Percentiles rank a stretch among this genome's conserved stretches.
Conservation (phyloP, 2,113 vertebrate species). For the Neopipo cinnamomea region DNA sequence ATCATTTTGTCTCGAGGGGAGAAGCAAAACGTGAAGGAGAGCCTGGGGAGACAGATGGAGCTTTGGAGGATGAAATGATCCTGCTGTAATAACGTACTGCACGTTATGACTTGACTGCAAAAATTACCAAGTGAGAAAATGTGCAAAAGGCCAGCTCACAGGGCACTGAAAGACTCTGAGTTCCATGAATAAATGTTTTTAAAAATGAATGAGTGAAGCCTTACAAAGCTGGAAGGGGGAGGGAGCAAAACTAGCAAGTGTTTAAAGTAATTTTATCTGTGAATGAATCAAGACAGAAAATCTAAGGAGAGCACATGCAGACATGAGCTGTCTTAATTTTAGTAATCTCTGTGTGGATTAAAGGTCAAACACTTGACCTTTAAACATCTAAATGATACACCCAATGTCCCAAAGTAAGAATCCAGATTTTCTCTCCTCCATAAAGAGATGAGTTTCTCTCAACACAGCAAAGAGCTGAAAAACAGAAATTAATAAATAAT, state of each 20-base stretch:
- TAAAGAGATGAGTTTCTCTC: neutral
- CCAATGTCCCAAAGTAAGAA: neutral
- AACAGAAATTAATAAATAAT: neutral
- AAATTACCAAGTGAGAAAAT: neutral
- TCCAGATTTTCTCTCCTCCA: neutral
- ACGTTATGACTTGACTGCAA: neutral
- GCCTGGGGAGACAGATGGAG: neutral
- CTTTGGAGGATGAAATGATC: neutral
- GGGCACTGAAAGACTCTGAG: neutral
- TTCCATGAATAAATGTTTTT: neutral
- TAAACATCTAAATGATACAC: neutral
- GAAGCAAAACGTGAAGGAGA: neutral
- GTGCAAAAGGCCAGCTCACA: neutral
- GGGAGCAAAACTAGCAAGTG: neutral
- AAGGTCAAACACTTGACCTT: neutral
- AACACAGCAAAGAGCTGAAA: neutral
- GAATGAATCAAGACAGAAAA: neutral
- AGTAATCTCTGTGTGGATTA: neutral
- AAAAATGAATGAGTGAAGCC: neutral
- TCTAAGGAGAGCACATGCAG: neutral
- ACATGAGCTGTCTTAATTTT: neutral
- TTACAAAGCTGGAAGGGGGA: neutral
- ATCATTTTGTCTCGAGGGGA: neutral
- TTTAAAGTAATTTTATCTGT: neutral
- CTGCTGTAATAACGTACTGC: neutral